Evolutionary conservation across 2,888 invertebrate species (phyloP).

Genomic region (Tuberolachnus salignus): DNA sequence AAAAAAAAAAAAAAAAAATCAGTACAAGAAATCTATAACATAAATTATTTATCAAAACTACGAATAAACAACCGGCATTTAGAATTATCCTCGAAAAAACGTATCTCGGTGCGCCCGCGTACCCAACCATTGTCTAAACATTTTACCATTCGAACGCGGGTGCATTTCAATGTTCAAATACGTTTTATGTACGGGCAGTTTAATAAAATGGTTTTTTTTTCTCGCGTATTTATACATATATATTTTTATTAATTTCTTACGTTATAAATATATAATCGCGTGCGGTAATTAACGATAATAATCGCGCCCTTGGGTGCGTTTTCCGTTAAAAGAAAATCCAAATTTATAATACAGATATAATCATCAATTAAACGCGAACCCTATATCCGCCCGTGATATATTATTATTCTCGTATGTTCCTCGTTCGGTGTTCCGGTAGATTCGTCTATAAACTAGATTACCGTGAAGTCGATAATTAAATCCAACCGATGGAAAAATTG

Average conservation of each 20-base stretch:
- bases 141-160: background rate
- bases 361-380: background rate
- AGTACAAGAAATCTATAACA: constrained; percentile 24
- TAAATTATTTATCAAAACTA: constrained; percentile 15
- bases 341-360: background rate
- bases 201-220: no score
- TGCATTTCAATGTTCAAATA: background rate
- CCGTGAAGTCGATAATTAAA: background rate
- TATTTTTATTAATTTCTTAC: background rate
- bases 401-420: background rate
- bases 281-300: background rate
- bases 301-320: background rate
- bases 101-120: background rate
- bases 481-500: background rate
- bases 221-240: background rate
- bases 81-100: background rate
- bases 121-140: no score
- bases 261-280: background rate
- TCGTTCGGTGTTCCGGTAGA: constrained; percentile 7
- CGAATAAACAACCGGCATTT: background rate
- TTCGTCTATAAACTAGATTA: background rate
- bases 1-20: constrained; percentile 9
- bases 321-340: background rate
- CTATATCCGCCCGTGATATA: no score
- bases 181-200: no score